phyloP scores from a whole-genome alignment of 1,140 invertebrate species.

The Metaphire vulgaris region DNA sequence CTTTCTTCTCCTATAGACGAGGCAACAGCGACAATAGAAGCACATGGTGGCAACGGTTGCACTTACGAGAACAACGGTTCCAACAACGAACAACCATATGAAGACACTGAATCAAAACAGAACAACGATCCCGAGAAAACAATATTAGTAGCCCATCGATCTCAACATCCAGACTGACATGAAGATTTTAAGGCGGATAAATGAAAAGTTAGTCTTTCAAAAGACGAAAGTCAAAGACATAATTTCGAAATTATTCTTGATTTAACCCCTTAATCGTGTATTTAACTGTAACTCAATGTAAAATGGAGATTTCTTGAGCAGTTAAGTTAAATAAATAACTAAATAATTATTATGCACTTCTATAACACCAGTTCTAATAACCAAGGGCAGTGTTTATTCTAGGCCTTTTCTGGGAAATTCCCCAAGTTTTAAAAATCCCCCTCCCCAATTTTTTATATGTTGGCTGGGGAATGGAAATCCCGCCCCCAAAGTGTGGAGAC shows the following conservation, averaged over 20 bases:
- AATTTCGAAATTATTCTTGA: not conserved
- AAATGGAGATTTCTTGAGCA: too few species aligned
- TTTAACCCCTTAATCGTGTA: not conserved
- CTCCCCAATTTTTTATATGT: too few species aligned
- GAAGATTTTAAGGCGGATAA: not conserved
- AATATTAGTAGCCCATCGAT: not conserved
- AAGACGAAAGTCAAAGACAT: not conserved
- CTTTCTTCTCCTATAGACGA: not conserved
- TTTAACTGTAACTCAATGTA: not conserved
- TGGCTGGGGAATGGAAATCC: too few species aligned
- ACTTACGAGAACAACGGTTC: not conserved
- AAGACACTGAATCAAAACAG: not conserved
- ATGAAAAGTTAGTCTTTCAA: not conserved
- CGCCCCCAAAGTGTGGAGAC: too few species aligned
- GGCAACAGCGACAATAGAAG: not conserved
- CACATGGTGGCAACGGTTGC: not conserved
- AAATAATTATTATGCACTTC: too few species aligned
- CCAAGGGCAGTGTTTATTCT: too few species aligned
- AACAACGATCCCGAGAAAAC: not conserved
- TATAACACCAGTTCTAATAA: too few species aligned
- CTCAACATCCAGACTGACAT: not conserved
- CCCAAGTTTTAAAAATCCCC: too few species aligned
- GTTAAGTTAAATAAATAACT: too few species aligned
- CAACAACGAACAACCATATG: not conserved
- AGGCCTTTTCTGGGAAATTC: too few species aligned